Evolutionary conservation across 2,797 vertebrate species (phyloP).

Genomic region (Uromys caudimaculatus): DNA sequence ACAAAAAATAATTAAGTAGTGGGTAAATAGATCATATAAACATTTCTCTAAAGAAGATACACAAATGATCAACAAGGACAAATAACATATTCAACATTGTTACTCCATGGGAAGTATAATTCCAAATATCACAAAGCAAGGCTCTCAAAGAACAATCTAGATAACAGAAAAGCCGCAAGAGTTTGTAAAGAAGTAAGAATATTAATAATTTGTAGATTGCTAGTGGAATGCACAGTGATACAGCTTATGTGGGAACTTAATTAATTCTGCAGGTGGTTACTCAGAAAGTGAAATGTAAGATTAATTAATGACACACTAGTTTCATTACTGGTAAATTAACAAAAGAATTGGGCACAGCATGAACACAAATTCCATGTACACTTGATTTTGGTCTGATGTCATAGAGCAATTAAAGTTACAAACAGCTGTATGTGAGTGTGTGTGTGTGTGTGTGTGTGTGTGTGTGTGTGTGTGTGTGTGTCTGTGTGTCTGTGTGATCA

Average conservation of each 20-base stretch:
- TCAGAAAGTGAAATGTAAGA: background rate
- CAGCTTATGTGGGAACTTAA: background rate
- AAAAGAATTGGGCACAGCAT: background rate
- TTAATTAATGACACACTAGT: background rate
- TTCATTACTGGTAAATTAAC: background rate
- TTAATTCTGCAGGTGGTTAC: background rate
- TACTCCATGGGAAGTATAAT: background rate
- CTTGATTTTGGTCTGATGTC: background rate
- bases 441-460: background rate
- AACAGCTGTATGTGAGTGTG: background rate
- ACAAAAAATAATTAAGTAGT: background rate
- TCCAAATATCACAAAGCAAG: background rate
- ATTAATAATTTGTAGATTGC: background rate
- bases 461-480: background rate
- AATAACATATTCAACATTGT: background rate
- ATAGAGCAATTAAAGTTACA: background rate
- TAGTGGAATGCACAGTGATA: background rate
- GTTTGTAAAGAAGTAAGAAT: background rate
- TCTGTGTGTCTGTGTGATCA: background rate
- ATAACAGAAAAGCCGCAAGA: background rate
- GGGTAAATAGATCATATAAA: background rate
- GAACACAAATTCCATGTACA: background rate
- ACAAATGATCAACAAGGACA: background rate
- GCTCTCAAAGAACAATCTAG: background rate
- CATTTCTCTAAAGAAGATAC: background rate